Conservation (phyloP, 2,113 vertebrate species). For the Notechis scutatus region DNA sequence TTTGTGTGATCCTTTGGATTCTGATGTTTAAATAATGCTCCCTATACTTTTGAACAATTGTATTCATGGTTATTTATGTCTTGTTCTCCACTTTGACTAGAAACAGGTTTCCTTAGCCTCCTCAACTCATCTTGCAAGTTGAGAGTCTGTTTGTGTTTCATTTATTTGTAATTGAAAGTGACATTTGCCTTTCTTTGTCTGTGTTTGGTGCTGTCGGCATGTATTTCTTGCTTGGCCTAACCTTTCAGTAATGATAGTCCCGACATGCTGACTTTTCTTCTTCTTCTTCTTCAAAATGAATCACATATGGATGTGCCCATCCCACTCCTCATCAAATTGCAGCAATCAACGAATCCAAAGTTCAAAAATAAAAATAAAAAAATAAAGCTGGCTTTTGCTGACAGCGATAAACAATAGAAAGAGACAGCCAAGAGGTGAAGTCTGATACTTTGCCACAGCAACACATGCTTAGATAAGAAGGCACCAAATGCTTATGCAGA, state of each 20-base stretch:
- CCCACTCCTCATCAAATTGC: neutral
- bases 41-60: neutral
- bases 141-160: neutral
- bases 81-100: neutral
- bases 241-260: conserved; percentile 41
- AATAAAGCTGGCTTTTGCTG: rapidly evolving
- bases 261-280: conserved; percentile 8
- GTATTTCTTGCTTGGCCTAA: conserved; percentile 30
- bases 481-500: rapidly evolving
- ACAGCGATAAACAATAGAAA: conserved; percentile 13
- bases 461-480: conserved; percentile 14
- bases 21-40: neutral
- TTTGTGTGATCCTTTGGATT: neutral
- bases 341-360: neutral
- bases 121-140: conserved; percentile 1
- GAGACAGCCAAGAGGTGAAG: conserved; percentile 30
- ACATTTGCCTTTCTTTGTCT: neutral
- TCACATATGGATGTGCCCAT: neutral
- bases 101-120: neutral
- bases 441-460: neutral
- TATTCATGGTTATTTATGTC: neutral
- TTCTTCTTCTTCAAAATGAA: conserved; percentile 19
- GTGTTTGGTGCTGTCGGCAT: conserved; percentile 32
- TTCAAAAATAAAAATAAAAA: neutral
- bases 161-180: conserved; percentile 50